Conservation (phyloP, 2,888 invertebrate species). For the Trissolcus brochymenae region DNA sequence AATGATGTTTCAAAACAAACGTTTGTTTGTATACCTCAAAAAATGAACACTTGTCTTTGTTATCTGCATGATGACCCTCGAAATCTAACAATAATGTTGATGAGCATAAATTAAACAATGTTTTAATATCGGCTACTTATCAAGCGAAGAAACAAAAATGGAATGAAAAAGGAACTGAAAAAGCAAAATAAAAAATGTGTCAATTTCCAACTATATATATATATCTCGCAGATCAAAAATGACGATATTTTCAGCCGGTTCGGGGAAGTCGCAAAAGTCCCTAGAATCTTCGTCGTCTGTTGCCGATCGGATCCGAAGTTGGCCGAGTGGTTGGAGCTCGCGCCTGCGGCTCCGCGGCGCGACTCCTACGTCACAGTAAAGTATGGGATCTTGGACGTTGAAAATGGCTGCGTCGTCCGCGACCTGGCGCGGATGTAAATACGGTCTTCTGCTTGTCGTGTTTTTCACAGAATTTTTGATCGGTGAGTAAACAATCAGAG, state of each 20-base stretch:
- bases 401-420: conserved; percentile 75
- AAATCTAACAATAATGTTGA: too few relatives aligned
- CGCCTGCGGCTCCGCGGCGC: conserved; percentile 52
- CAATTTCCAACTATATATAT: too few relatives aligned
- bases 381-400: conserved; percentile 75
- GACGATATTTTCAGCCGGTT: background rate
- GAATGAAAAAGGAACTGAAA: too few relatives aligned
- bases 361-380: conserved; percentile 72
- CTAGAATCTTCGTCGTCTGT: conserved; percentile 9
- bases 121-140: too few relatives aligned
- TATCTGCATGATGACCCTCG: too few relatives aligned
- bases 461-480: conserved; percentile 66
- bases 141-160: too few relatives aligned
- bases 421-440: conserved; percentile 72
- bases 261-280: conserved; percentile 18
- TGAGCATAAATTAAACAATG: too few relatives aligned
- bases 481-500: conserved; percentile 67
- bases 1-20: too few relatives aligned
- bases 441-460: conserved; percentile 70
- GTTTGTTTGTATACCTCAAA: too few relatives aligned
- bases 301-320: conserved; percentile 26
- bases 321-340: conserved; percentile 23
- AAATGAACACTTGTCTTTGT: too few relatives aligned
- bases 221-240: too few relatives aligned
- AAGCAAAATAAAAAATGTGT: too few relatives aligned